These are phyloP conservation scores for Paratrypauchen microcephalus DNA, from an alignment of 2,797 vertebrate genomes.

Conservation along the genomic window DNA sequence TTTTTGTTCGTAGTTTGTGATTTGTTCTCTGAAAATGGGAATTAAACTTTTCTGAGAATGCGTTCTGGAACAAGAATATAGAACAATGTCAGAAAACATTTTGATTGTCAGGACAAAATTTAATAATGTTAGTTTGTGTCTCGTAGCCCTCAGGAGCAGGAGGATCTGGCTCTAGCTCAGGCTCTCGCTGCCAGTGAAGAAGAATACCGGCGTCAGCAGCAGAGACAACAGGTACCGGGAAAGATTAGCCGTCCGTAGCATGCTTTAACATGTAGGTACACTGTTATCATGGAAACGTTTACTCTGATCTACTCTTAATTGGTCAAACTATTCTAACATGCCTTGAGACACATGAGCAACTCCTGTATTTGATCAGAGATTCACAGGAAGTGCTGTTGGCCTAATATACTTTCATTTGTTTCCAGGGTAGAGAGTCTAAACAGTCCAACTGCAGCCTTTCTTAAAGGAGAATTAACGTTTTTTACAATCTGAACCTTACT, in stretches of 20 bases:
- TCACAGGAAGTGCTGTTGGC: not conserved
- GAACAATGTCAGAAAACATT: not conserved
- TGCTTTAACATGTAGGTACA: constrained; percentile 72
- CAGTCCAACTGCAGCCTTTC: constrained; percentile 77
- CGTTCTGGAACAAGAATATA: not conserved
- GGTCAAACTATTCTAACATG: constrained; percentile 25
- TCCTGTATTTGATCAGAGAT: not conserved
- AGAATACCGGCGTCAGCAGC: constrained; percentile 80
- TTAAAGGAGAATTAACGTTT: too few relatives aligned
- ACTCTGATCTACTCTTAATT: constrained; percentile 16
- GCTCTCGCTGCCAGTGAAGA: constrained; percentile 84
- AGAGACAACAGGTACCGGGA: constrained; percentile 84
- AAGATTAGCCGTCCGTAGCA: constrained; percentile 76
- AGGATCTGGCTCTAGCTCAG: constrained; percentile 85
- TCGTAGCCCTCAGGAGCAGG: constrained; percentile 83
- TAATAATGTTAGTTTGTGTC: constrained; percentile 15
- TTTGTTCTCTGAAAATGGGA: too few relatives aligned
- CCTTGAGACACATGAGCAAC: not conserved
- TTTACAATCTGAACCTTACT: too few relatives aligned
- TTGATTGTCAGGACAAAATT: not conserved
- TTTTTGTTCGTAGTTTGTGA: too few relatives aligned
- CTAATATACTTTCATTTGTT: constrained; percentile 32
- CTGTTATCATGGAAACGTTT: constrained; percentile 26
- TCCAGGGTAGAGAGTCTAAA: constrained; percentile 74
- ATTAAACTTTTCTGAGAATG: too few relatives aligned